A percentile compares a stretch with the other conserved stretches of the same genome.
Conservation (phyloP, 30 jellyfish, hydroid and myxozoan genomes). For the Mastigias papua region DNA sequence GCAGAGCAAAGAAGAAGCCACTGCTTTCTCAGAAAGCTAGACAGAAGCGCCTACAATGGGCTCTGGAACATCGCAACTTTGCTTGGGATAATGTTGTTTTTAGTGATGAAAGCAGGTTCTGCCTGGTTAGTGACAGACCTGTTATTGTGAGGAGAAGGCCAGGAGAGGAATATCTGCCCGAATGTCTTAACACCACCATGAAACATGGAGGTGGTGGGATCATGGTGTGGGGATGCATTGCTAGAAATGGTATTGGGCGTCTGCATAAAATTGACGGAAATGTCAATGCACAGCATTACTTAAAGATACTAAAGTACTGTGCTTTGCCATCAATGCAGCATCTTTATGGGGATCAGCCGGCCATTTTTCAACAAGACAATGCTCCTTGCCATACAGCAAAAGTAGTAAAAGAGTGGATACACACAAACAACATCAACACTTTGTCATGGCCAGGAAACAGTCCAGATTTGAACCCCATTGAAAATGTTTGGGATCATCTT, state of each 20-base stretch:
- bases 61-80: background rate
- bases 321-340: constrained; percentile 11
- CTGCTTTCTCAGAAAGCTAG: no score
- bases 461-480: constrained; percentile 25
- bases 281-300: background rate
- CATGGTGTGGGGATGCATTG: constrained; percentile 39
- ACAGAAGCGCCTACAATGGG: no score
- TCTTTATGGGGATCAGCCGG: background rate
- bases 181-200: background rate
- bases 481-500: background rate
- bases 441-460: constrained; percentile 41
- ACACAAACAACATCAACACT: background rate
- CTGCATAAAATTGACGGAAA: background rate
- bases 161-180: background rate
- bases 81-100: background rate
- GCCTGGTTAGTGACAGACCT: background rate
- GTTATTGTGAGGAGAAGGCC: background rate
- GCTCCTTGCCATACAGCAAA: constrained; percentile 34
- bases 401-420: background rate
- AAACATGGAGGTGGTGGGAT: constrained; percentile 26
- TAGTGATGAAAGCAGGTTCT: background rate
- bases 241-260: constrained; percentile 2
- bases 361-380: constrained; percentile 31
- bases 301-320: constrained; percentile 1
- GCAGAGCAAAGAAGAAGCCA: no score